Evolutionary conservation across 2,113 vertebrate genomes (phyloP), one percentile per base, ranked within the genome.

Genomic region (Sceloporus undulatus): DNA sequence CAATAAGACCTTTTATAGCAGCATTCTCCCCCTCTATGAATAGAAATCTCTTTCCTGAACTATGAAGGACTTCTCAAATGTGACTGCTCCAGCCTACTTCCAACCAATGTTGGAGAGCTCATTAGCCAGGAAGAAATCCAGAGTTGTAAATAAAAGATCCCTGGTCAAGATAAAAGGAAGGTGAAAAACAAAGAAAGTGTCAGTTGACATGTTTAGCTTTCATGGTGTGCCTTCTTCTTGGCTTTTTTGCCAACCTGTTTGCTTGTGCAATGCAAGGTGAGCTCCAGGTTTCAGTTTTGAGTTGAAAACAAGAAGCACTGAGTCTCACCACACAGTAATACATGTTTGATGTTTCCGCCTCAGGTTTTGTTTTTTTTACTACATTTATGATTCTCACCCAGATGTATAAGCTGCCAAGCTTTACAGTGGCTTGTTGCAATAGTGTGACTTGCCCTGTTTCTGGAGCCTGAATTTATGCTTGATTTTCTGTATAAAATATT

Each of bases 401-500:
- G 86, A 85, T 79, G 89, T 87, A 54, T 75, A 89, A 82, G 73
- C 42, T 1, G 56, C 5, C 48, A 29, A 84, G 85, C 80, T 2
- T 1, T 88, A 87, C 89, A 87, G 85, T 88, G 91, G 90, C 91
- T 86, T 79, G 86, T 81, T 1, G 48, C 84, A 88, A 88, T 0
- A 48, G 0, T 0, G 66, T 81, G 89, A 88, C 62, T 84, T n/a
- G 14, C 76, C 81, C 52, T 91, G 76, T 89, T 90, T 88, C 82
- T 92, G 23, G 48, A 78, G 81, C 71, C 75, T 1, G 1, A 83
- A 90, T 77, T 68, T 78, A 70, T 77, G 88, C 93, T 92, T 89
- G 92, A 71, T 71, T 11, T 71, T 27, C 68, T 71, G 8, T 86
- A 87, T 92, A 91, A 93, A 92, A 93, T 94, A 92, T 80, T 82